Evolutionary conservation across 2,797 vertebrate genomes (phyloP).

Genomic region (Phoebastria nigripes): DNA sequence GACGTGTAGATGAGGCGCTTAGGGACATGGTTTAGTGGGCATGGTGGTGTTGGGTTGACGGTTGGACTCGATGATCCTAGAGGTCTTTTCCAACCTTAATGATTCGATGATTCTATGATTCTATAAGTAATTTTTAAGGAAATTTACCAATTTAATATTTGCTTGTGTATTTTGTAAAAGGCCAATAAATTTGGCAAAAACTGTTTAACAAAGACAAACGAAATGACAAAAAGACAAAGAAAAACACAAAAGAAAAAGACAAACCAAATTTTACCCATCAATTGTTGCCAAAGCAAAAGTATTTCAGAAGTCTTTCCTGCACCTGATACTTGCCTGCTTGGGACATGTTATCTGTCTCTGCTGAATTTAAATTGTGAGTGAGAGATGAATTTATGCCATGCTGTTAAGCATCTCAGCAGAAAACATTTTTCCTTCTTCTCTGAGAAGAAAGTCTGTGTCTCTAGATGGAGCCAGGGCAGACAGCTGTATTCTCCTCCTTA

Average conservation of each 20-base stretch:
- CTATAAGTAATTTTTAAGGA: neutral
- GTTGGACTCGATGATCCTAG: too few relatives aligned
- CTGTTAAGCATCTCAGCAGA: neutral
- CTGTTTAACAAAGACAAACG: neutral
- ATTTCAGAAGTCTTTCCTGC: neutral
- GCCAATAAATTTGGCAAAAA: neutral
- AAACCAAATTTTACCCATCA: neutral
- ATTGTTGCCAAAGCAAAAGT: neutral
- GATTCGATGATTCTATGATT: too few relatives aligned
- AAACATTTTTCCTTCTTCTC: neutral
- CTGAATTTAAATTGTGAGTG: neutral
- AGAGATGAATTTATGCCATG: neutral
- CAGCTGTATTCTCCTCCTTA: neutral
- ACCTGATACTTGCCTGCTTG: neutral
- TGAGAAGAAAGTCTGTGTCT: neutral
- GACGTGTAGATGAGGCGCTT: too few relatives aligned
- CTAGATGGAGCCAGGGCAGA: neutral
- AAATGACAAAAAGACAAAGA: neutral
- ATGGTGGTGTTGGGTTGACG: too few relatives aligned
- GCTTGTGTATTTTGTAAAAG: neutral
- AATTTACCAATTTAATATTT: neutral
- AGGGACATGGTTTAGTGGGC: too few relatives aligned
- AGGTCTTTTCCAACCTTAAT: too few relatives aligned
- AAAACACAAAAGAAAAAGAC: neutral
- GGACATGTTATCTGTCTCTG: neutral